These are phyloP conservation scores for Hermodice carunculata DNA, from an alignment of 2,888 invertebrate species.

Conservation along the genomic window DNA sequence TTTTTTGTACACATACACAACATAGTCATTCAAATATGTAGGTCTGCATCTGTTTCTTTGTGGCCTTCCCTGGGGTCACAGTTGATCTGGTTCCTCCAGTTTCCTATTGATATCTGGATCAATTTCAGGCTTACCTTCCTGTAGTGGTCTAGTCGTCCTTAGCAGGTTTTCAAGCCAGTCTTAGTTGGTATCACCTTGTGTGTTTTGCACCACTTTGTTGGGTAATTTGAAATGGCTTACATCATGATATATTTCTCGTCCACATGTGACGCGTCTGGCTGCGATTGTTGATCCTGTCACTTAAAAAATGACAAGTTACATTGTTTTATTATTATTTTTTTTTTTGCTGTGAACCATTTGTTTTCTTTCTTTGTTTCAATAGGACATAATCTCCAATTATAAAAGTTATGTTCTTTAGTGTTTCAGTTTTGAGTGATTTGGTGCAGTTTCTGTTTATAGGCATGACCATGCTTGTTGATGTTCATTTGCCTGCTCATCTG, in stretches of 20 bases:
- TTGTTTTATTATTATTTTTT: too few relatives aligned
- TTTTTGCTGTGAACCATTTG: slow-evolving; percentile 27
- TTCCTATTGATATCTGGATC: too few relatives aligned
- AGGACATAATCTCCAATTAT: slow-evolving; percentile 23
- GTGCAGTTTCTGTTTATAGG: not conserved
- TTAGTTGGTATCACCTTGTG: not conserved
- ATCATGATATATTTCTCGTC: slow-evolving; percentile 8
- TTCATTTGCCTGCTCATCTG: not conserved
- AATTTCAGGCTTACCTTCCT: too few relatives aligned
- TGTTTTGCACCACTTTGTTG: slow-evolving; percentile 9
- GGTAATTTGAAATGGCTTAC: slow-evolving; percentile 20
- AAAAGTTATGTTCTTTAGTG: slow-evolving; percentile 19
- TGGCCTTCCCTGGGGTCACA: too few relatives aligned
- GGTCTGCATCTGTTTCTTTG: too few relatives aligned
- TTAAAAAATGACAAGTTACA: slow-evolving; percentile 14
- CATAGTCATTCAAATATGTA: too few relatives aligned
- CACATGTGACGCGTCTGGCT: slow-evolving; percentile 16
- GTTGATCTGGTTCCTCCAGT: too few relatives aligned
- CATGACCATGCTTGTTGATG: not conserved
- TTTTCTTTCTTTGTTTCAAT: slow-evolving; percentile 19
- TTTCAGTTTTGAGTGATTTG: slow-evolving; percentile 4
- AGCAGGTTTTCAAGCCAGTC: not conserved
- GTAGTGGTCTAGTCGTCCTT: too few relatives aligned
- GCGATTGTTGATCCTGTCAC: slow-evolving; percentile 24
- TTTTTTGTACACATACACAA: too few relatives aligned